Base-by-base conservation (phyloP, 1,140 invertebrate genomes). In the Trichonephila clavipes region DNA sequence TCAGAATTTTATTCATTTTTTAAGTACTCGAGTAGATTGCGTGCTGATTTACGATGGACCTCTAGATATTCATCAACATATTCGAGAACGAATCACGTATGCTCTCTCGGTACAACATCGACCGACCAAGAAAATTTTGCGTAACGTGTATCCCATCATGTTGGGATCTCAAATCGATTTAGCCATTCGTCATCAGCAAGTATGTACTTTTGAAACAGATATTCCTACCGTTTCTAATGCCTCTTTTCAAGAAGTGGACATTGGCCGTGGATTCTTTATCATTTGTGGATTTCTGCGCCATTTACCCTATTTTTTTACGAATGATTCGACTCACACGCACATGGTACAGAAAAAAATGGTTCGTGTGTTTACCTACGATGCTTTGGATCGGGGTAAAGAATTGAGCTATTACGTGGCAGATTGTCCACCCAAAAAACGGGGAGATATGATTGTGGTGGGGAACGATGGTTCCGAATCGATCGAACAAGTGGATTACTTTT, bases 221-320 rank as follows among this genome's bases (percentile, higher is more conserved):
- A 69, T 69, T 8, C n/a, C 66, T 12, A 24, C 66, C 2, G n/a
- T 16, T 0, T 24, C 14, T 16, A 0, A 77, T 77, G 12, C 69
- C 16, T 12, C 69, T 12, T 34, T 77, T 77, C 24, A 77, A 34
- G 28, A 28, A 77, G 6, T 28, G 14, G 69, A 77, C 40, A 77
- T 77, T 18, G 69, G 69, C 2, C 28, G 28, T 14, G 14, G 28
- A 16, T 77, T 34, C 28, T 77, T 77, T 18, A 28, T 77, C 12
- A 77, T 77, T 77, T 34, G 14, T 16, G 28, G 69, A 1, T 58
- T 44, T 2, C 51, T 40, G 21, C n/a, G 28, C 16, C 19, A 62
- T 7, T 40, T 85, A 14, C 81, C 90, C 6, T 91, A 91, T 21
- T 91, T 85, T 12, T 85, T 64, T 44, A 91, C 90, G 19, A 91